Evolutionary conservation across 2,113 vertebrate species (phyloP).

Genomic region (Galeopterus variegatus): DNA sequence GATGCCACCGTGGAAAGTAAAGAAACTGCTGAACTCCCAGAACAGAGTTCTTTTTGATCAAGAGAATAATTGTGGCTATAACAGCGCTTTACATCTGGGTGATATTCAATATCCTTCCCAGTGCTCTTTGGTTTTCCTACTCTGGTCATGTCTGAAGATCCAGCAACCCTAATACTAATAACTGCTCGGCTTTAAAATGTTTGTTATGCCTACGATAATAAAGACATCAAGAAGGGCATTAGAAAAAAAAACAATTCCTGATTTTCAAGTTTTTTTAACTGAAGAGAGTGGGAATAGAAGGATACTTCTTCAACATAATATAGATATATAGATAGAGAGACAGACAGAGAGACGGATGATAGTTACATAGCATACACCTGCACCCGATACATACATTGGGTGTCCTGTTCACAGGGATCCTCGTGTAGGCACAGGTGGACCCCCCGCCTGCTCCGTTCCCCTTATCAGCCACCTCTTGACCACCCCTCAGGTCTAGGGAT

Average conservation of each 20-base stretch:
- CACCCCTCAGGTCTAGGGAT: not conserved
- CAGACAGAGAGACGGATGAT: too few species aligned
- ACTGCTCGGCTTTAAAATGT: not conserved
- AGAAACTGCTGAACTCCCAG: not conserved
- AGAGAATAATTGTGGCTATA: fast-evolving
- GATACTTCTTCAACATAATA: not conserved
- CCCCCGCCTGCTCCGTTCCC: not conserved
- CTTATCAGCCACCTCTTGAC: not conserved
- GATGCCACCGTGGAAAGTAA: not conserved
- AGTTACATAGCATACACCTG: not conserved
- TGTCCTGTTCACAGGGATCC: not conserved
- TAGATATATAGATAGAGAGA: too few species aligned
- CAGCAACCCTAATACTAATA: too few species aligned
- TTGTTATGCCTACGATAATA: not conserved
- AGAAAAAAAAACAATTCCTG: not conserved
- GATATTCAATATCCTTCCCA: fast-evolving
- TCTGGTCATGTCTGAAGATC: not conserved
- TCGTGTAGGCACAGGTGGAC: not conserved
- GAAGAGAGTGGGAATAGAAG: not conserved
- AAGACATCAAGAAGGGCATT: not conserved
- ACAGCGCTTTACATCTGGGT: not conserved
- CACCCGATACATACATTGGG: too few species aligned
- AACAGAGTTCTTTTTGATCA: not conserved
- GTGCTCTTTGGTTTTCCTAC: not conserved
- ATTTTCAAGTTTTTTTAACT: not conserved